Base-by-base conservation (phyloP, 1,140 invertebrate genomes). In the Temnothorax longispinosus region DNA sequence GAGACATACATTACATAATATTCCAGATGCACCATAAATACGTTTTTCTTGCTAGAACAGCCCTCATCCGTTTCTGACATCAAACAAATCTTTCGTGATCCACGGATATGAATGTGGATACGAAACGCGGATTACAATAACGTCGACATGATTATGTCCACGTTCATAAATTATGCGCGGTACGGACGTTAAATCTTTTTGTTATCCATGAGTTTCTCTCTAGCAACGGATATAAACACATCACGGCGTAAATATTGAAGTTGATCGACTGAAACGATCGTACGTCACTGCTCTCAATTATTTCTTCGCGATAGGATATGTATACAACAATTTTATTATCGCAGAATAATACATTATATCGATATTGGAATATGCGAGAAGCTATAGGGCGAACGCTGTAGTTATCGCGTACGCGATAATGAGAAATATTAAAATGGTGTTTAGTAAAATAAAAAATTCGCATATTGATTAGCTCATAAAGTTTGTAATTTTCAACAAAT, bases 381-480 rank as follows among this genome's bases (percentile, higher is more conserved):
- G 18, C 8, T 38, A 32, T n/a, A 38, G n/a, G 21, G 0, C n/a
- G 32, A 80, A 27, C 62, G 47, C 15, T n/a, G 35, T 11, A 54
- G 15, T 38, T 15, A 27, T 27, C 58, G n/a, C 56, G 27, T 50
- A 1, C 6, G 8, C 13, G 47, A 52, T 50, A 78, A 78, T 64
- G 44, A 76, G n/a, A 18, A 52, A 69, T 41, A 69, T 80, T 80
- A 80, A 80, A 80, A 27, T 41, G 21, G 8, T 27, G 47, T 80
- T 80, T 69, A 54, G 35, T 21, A 38, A 69, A 54, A 80, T 69
- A 69, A 69, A 80, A 27, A 69, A 2, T 54, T 67, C 6, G 77
- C 47, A 69, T 69, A 80, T 80, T 69, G 35, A 80, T 38, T 67
- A 54, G 77, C 32, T 80, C 32, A 80, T 69, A 80, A 69, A 78